Base-by-base conservation (phyloP, 2,888 invertebrate species). In the Clostera curtula region DNA sequence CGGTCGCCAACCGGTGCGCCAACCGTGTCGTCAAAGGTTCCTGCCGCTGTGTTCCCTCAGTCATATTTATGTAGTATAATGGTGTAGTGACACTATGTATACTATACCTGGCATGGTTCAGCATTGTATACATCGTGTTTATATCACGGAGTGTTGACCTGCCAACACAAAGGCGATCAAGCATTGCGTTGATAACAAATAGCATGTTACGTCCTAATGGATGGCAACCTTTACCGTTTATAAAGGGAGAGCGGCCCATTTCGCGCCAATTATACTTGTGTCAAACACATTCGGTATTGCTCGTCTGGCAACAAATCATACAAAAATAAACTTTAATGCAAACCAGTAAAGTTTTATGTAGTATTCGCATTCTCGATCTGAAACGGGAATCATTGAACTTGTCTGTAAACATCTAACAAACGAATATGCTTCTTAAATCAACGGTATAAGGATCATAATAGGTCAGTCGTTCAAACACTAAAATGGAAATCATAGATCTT, bases 191-290 rank as follows among this genome's bases (percentile, higher is more conserved):
- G 8, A 15, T 23, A 15, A 23, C 15, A 23, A 23, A 23, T 23
- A 24, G 7, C 26, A 14, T 27, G 43, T 43, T 49, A 46, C 40
- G 37, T 30, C 14, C 17, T 49, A 43, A 43, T 46, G 36, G 41
- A 31, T 31, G 28, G 34, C 25, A 24, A 39, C 49, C 49, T 46
- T 32, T 46, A 49, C 71, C 71, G 71, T 73, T 65, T 61, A 59
- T 59, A 60, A 51, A 56, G 61, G 63, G 61, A 49, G 49, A 40
- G 48, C 40, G 63, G 66, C 65, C 71, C 76, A 73, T 77, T 77
- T 74, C 73, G 63, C 74, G 70, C 68, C 77, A 80, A 79, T 80
- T 79, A 77, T 72, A 70, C 69, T 62, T 55, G 60, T 70, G 73
- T 74, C 75, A 76, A 66, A 71, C 56, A 69, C 74, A 74, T 62